Percentiles rank a stretch among this genome's conserved stretches.
phyloP scores from a whole-genome alignment of 2,888 invertebrate genomes.

The Brassicogethes aeneus region DNA sequence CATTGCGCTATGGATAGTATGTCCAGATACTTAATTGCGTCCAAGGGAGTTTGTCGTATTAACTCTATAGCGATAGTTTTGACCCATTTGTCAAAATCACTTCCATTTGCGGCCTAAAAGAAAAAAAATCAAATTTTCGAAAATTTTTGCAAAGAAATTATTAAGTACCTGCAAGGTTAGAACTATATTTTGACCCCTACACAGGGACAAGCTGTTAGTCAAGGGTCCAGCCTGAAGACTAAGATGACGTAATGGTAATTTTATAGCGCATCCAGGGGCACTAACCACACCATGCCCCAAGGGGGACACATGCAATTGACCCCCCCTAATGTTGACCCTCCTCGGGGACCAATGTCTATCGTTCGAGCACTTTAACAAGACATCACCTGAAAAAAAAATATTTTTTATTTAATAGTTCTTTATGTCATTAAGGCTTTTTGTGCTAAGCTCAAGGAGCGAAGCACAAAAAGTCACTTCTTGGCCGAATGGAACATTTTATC shows the following conservation, averaged over 20 bases:
- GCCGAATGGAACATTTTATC: no score
- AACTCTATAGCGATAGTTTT: constrained; percentile 65
- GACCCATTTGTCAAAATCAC: constrained; percentile 65
- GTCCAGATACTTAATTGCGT: constrained; percentile 62
- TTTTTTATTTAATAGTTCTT: no score
- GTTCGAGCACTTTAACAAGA: constrained; percentile 34
- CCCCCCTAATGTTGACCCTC: constrained; percentile 49
- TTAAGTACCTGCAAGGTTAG: constrained; percentile 37
- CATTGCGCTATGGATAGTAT: constrained; percentile 51
- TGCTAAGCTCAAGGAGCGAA: no score
- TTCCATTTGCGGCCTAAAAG: constrained; percentile 60
- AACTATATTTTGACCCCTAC: constrained; percentile 33
- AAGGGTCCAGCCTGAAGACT: constrained; percentile 37
- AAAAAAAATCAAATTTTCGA: constrained; percentile 15
- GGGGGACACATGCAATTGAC: constrained; percentile 41
- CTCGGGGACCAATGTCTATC: constrained; percentile 47
- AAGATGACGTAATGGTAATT: constrained; percentile 36
- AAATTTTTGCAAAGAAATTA: no score
- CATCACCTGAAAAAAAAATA: constrained; percentile 34
- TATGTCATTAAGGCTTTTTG: no score
- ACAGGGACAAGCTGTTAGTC: constrained; percentile 36
- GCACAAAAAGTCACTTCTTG: no score
- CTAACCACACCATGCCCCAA: constrained; percentile 13
- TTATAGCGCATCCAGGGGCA: constrained; percentile 7
- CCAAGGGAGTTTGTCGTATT: constrained; percentile 64